Conservation (phyloP, 1,140 invertebrate genomes). For the Diabrotica virgifera region DNA sequence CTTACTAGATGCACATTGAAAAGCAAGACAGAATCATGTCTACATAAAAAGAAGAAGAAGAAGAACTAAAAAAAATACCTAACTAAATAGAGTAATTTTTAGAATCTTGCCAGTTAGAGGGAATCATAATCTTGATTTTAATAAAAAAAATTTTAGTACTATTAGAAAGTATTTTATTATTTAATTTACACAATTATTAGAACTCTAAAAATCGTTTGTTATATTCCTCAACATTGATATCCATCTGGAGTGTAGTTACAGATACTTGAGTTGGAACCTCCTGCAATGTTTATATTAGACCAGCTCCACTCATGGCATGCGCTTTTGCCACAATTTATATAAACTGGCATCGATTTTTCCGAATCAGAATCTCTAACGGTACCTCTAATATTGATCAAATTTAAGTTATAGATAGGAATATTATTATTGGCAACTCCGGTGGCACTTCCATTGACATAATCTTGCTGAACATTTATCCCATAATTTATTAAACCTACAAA, state of each 20-base stretch:
- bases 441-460: slow-evolving; percentile 11
- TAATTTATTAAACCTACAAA: slow-evolving; percentile 19
- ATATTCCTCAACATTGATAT: slow-evolving; percentile 4
- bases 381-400: slow-evolving; percentile 9
- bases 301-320: slow-evolving; percentile 20
- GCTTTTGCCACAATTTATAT: slow-evolving; percentile 14
- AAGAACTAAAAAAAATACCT: too few relatives aligned
- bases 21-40: too few relatives aligned
- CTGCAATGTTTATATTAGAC: slow-evolving; percentile 9
- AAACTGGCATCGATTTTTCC: slow-evolving; percentile 8
- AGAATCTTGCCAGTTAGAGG: too few relatives aligned
- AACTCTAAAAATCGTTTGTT: too few relatives aligned
- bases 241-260: slow-evolving; percentile 14
- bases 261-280: neutral
- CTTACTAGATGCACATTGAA: too few relatives aligned
- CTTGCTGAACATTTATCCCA: slow-evolving; percentile 17
- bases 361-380: neutral
- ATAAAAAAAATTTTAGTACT: too few relatives aligned
- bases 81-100: too few relatives aligned
- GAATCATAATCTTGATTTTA: too few relatives aligned
- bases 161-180: too few relatives aligned
- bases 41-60: too few relatives aligned
- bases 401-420: slow-evolving; percentile 15
- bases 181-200: too few relatives aligned
- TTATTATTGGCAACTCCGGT: slow-evolving; percentile 15